These are phyloP conservation scores for Mesorhabditis spiculigera DNA, from an alignment of 2,888 invertebrate genomes.

Conservation along the genomic window DNA sequence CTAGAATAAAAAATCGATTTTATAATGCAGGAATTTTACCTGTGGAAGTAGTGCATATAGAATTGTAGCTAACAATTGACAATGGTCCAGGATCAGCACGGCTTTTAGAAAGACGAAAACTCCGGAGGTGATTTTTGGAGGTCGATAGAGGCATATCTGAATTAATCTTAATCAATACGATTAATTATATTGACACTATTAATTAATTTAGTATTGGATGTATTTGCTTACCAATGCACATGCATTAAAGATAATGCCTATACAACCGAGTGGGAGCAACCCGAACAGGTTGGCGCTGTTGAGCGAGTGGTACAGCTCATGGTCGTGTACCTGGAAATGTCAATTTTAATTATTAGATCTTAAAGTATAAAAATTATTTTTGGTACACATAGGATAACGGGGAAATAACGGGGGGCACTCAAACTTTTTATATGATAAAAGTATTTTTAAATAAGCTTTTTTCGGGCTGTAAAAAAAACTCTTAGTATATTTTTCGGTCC, in stretches of 20 bases:
- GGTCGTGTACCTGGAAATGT: conserved; percentile 45
- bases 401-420: too few species aligned
- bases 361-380: too few species aligned
- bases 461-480: too few species aligned
- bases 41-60: conserved; percentile 5
- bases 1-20: too few species aligned
- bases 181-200: not conserved
- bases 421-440: too few species aligned
- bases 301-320: conserved; percentile 49
- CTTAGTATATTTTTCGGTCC: too few species aligned
- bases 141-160: conserved; percentile 54
- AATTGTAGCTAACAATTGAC: conserved; percentile 45
- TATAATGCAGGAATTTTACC: too few species aligned
- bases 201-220: too few species aligned
- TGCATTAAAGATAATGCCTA: conserved; percentile 52
- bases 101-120: conserved; percentile 57
- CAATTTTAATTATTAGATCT: too few species aligned
- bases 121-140: conserved; percentile 57
- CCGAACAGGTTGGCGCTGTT: conserved; percentile 42
- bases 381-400: too few species aligned
- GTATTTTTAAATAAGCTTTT: too few species aligned
- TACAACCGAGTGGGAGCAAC: conserved; percentile 47
- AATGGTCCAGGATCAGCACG: conserved; percentile 49
- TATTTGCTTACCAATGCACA: conserved; percentile 53
- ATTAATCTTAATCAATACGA: conserved; percentile 13